These are phyloP conservation scores for Acleris literana DNA, from an alignment of 2,888 invertebrate species.

Conservation along the genomic window DNA sequence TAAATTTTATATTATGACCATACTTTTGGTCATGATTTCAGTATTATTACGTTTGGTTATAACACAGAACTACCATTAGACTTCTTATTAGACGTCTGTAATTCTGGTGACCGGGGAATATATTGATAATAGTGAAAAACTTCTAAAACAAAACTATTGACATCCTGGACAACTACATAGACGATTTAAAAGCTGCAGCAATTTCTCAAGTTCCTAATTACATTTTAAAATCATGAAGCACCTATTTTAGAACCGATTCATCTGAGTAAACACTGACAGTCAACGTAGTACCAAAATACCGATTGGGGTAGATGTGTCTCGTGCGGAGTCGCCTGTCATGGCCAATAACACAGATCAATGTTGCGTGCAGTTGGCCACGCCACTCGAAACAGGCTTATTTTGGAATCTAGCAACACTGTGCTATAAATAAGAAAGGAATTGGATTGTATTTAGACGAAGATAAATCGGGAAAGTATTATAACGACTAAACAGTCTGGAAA, in stretches of 20 bases:
- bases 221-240: constrained; percentile 24
- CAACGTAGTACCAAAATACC: constrained; percentile 67
- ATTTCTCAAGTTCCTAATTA: constrained; percentile 62
- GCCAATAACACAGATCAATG: constrained; percentile 78
- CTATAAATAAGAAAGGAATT: constrained; percentile 34
- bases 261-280: constrained; percentile 74
- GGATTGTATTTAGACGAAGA: constrained; percentile 34
- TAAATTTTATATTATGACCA: background rate
- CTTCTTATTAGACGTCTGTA: constrained; percentile 6
- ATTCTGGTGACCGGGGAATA: too few species aligned
- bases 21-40: too few species aligned
- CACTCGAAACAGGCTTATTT: constrained; percentile 70
- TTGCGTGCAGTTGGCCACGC: constrained; percentile 76
- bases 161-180: too few species aligned
- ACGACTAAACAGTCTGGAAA: too few species aligned
- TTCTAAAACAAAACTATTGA: too few species aligned
- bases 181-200: too few species aligned
- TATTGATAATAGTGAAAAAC: too few species aligned
- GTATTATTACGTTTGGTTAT: too few species aligned
- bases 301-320: constrained; percentile 62
- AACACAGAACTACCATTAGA: constrained; percentile 23
- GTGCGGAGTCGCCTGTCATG: constrained; percentile 65
- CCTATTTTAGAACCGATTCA: constrained; percentile 54
- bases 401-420: constrained; percentile 60
- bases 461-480: constrained; percentile 17